These are phyloP conservation scores for Manis javanica DNA, from an alignment of 2,797 vertebrate species.

Conservation along the genomic window DNA sequence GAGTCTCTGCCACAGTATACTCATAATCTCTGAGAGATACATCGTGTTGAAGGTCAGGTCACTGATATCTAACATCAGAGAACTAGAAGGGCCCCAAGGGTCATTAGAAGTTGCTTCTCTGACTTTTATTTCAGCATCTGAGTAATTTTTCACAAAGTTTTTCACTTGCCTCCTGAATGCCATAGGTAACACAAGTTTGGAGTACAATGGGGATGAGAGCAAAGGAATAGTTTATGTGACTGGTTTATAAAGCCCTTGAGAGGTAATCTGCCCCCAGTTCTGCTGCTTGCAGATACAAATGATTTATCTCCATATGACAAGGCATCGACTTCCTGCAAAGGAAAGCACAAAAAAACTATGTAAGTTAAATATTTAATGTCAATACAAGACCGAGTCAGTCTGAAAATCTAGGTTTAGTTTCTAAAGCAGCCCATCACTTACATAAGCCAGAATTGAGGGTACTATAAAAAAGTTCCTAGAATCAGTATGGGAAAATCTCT, in stretches of 20 bases:
- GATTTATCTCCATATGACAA: conserved; percentile 70
- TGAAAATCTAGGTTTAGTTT: conserved; percentile 56
- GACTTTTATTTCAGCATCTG: conserved; percentile 83
- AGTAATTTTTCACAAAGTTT: conserved; percentile 85
- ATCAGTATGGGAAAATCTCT: conserved; percentile 17
- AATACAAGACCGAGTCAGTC: conserved; percentile 59
- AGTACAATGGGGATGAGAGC: neutral
- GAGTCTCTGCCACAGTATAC: conserved; percentile 74
- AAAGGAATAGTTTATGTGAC: neutral
- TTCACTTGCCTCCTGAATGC: conserved; percentile 83
- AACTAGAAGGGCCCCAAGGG: conserved; percentile 71
- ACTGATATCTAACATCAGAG: conserved; percentile 80
- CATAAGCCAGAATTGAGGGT: neutral
- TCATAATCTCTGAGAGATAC: conserved; percentile 82
- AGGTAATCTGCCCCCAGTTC: neutral
- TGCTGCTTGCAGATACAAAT: conserved; percentile 55
- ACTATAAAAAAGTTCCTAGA: neutral
- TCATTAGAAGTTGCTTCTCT: conserved; percentile 83
- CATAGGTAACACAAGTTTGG: conserved; percentile 66
- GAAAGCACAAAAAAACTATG: conserved; percentile 36
- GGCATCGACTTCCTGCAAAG: conserved; percentile 71
- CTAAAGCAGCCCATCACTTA: conserved; percentile 57
- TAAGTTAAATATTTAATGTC: conserved; percentile 63
- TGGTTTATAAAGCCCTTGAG: conserved; percentile 48
- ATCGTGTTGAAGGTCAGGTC: conserved; percentile 76